Conservation (phyloP, 2,113 vertebrate species). For the Catharus fuscescens region DNA sequence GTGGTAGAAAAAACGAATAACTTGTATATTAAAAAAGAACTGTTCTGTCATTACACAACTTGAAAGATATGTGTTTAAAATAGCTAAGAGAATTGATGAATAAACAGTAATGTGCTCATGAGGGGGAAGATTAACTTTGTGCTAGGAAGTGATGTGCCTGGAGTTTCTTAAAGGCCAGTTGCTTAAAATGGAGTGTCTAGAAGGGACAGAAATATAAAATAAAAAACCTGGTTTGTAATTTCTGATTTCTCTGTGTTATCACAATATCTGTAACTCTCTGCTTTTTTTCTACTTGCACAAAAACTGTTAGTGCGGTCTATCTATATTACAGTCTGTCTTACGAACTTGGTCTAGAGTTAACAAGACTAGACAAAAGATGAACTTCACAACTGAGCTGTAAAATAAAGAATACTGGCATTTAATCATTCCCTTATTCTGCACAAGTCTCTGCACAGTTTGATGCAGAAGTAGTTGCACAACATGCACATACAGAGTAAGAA, state of each 20-base stretch:
- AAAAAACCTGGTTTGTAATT: background rate
- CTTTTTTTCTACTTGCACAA: background rate
- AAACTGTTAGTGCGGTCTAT: background rate
- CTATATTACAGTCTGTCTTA: background rate
- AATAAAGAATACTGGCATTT: background rate
- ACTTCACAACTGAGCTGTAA: background rate
- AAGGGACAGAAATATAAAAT: background rate
- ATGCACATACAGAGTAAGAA: background rate
- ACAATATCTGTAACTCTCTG: background rate
- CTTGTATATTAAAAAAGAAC: background rate
- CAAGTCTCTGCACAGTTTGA: background rate
- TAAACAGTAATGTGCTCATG: constrained; percentile 1
- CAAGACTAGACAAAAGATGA: background rate
- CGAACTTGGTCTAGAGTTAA: background rate
- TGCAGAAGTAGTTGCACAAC: background rate
- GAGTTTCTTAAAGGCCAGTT: background rate
- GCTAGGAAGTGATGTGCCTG: background rate
- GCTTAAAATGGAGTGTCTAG: background rate
- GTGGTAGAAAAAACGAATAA: background rate
- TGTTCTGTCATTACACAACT: constrained; percentile 16
- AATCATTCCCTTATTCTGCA: background rate
- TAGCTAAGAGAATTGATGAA: constrained; percentile 6
- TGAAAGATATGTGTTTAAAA: constrained; percentile 44
- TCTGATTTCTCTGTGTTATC: background rate
- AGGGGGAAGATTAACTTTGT: constrained; percentile 16